phyloP scores from a whole-genome alignment of 2,888 invertebrate species.

The Oxytorus armatus region DNA sequence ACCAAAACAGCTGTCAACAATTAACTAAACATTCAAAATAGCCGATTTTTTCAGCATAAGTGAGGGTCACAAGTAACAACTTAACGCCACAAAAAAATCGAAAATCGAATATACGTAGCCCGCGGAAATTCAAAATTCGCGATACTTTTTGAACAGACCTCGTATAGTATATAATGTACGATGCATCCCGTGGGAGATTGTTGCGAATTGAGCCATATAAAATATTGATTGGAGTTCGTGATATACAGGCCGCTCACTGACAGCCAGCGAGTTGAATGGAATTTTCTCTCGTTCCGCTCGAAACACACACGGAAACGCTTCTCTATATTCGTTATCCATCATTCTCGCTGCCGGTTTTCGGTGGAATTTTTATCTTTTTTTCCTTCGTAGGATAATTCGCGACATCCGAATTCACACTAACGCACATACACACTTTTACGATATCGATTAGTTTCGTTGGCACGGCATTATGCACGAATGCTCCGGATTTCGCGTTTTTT shows the following conservation, averaged over 20 bases:
- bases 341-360: constrained; percentile 11
- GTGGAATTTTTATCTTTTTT: constrained; percentile 25
- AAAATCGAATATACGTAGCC: no score
- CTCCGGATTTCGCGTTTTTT: constrained; percentile 33
- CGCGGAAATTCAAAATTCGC: no score
- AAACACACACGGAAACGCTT: constrained; percentile 10
- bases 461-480: constrained; percentile 47
- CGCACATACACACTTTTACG: constrained; percentile 10
- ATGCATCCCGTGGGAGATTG: constrained; percentile 55
- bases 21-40: no score
- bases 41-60: no score
- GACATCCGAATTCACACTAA: constrained; percentile 28
- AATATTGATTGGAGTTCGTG: constrained; percentile 62
- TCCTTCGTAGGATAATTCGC: constrained; percentile 58
- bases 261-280: constrained; percentile 43
- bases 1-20: no score
- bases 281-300: constrained; percentile 48
- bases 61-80: no score
- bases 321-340: constrained; percentile 24
- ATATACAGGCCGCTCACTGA: constrained; percentile 54
- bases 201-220: constrained; percentile 63
- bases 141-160: no score
- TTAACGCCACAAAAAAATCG: no score
- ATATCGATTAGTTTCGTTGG: constrained; percentile 45
- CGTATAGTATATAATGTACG: not conserved